A percentile compares a stretch with the other conserved stretches of the same genome.
These are phyloP conservation scores for Drosophila fulvimacula DNA, from an alignment of 2,888 invertebrate genomes.

Conservation along the genomic window DNA sequence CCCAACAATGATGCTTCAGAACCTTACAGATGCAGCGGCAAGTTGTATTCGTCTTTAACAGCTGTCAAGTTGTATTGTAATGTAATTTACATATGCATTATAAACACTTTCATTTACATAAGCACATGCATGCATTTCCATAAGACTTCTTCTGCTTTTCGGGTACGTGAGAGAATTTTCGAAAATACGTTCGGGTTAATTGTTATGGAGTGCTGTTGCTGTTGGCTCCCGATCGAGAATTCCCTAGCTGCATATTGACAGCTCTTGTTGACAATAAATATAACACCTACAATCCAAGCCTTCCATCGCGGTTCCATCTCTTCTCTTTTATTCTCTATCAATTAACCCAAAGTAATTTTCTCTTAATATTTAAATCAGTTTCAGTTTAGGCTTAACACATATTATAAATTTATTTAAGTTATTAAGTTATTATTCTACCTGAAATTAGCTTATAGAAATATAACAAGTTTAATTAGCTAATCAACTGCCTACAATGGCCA, in stretches of 20 bases:
- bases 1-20: slow-evolving; percentile 47
- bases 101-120: slow-evolving; percentile 29
- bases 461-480: slow-evolving; percentile 11
- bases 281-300: no score
- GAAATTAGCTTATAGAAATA: not conserved
- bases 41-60: slow-evolving; percentile 59
- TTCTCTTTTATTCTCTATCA: no score
- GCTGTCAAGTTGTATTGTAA: slow-evolving; percentile 68
- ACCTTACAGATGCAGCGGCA: slow-evolving; percentile 45
- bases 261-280: no score
- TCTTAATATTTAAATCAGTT: not conserved
- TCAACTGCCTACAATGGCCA: slow-evolving; percentile 15
- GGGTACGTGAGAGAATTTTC: slow-evolving; percentile 57
- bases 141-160: not conserved
- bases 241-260: not conserved
- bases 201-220: slow-evolving; percentile 12
- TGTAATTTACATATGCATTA: slow-evolving; percentile 63
- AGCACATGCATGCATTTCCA: slow-evolving; percentile 1
- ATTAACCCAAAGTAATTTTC: no score
- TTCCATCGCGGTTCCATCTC: no score
- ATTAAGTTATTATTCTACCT: not conserved
- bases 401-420: not conserved
- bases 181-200: not conserved
- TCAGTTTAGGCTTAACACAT: not conserved
- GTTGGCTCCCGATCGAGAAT: not conserved